Percentiles rank a stretch among this genome's conserved stretches.
Conservation (phyloP, 2,113 vertebrate species). For the Aptenodytes patagonicus region DNA sequence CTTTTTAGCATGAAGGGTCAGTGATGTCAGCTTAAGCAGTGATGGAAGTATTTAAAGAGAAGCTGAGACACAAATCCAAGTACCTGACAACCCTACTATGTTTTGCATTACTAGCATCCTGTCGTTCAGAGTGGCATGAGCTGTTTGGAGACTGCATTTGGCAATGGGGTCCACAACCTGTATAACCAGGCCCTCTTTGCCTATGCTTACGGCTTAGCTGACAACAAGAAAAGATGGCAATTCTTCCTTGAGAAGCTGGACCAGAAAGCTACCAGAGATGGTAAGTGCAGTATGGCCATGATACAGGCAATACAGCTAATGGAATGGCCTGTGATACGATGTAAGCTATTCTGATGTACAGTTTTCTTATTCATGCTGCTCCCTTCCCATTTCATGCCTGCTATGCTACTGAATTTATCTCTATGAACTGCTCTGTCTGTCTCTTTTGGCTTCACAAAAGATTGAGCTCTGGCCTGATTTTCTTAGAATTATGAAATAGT, state of each 20-base stretch:
- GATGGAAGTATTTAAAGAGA: neutral
- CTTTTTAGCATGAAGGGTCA: neutral
- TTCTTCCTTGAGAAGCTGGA: slow-evolving; percentile 37
- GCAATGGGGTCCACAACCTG: neutral
- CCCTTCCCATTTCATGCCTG: neutral
- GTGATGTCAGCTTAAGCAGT: neutral
- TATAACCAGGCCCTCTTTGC: slow-evolving; percentile 56
- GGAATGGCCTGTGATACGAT: neutral
- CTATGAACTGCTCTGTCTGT: neutral
- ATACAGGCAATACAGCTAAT: neutral
- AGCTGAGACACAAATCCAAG: neutral
- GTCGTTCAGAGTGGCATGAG: neutral
- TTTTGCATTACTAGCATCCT: slow-evolving; percentile 31
- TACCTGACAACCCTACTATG: neutral
- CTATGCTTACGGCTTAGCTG: slow-evolving; percentile 35
- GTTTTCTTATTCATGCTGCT: neutral
- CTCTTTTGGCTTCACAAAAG: neutral
- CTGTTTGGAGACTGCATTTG: slow-evolving; percentile 46
- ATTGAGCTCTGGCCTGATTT: neutral
- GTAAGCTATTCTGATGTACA: neutral
- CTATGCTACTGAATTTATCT: neutral
- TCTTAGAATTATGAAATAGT: neutral
- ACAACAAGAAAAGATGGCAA: neutral
- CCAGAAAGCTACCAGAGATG: neutral
- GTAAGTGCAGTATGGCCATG: neutral